Evolutionary conservation across 1,140 invertebrate species (phyloP).

Genomic region (Apis cerana): DNA sequence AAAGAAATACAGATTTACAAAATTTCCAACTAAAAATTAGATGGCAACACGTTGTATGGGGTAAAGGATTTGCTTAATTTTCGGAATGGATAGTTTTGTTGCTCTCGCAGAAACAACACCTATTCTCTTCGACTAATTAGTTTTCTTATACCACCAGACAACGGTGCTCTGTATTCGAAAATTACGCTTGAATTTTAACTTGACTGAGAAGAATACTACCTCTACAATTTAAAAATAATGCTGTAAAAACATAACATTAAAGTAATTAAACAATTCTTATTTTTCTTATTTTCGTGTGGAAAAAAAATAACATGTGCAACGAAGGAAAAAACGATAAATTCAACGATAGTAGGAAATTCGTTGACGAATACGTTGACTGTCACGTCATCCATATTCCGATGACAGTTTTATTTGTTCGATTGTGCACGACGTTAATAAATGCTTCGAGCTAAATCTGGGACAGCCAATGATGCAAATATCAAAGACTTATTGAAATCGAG

Average conservation of each 20-base stretch:
- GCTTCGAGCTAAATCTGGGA: slow-evolving; percentile 3
- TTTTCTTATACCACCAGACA: background rate
- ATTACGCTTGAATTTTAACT: background rate
- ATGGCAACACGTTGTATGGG: background rate
- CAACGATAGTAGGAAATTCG: background rate
- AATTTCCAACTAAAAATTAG: background rate
- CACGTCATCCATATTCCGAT: slow-evolving; percentile 11
- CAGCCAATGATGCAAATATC: background rate
- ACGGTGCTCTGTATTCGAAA: background rate
- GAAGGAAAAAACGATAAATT: slow-evolving; percentile 12
- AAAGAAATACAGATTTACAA: background rate
- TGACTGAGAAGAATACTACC: too few relatives aligned
- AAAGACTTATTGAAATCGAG: slow-evolving; percentile 10
- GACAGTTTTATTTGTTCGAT: slow-evolving; percentile 31
- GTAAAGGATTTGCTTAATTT: slow-evolving; percentile 23
- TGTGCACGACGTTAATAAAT: slow-evolving; percentile 31
- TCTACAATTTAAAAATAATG: background rate
- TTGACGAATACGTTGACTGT: slow-evolving; percentile 16
- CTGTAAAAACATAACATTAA: background rate
- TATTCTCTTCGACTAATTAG: slow-evolving; percentile 27
- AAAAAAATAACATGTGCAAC: background rate
- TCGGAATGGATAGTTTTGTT: slow-evolving; percentile 8
- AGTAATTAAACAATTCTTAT: background rate
- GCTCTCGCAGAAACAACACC: background rate
- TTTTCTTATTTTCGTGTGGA: background rate